phyloP scores from a whole-genome alignment of 2,888 invertebrate species.

The Stenotaenia linearis region DNA sequence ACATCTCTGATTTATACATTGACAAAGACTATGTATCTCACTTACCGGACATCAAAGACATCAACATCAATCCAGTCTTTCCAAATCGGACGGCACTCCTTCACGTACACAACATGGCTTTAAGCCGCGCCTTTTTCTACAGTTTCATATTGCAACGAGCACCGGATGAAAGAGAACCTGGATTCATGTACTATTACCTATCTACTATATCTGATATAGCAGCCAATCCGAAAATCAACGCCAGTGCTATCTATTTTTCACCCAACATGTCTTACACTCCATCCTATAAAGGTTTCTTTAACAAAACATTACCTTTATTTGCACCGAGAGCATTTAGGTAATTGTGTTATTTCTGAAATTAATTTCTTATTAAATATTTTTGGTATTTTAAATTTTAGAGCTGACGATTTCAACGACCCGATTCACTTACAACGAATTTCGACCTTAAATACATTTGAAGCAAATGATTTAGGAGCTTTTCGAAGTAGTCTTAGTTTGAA shows the following conservation, averaged over 20 bases:
- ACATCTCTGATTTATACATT: constrained; percentile 73
- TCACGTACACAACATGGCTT: constrained; percentile 93
- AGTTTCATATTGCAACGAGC: constrained; percentile 87
- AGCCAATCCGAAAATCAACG: constrained; percentile 82
- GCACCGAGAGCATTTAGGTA: constrained; percentile 79
- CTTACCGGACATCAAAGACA: constrained; percentile 84
- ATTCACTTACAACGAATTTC: constrained; percentile 92
- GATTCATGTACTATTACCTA: constrained; percentile 95
- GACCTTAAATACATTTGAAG: constrained; percentile 83
- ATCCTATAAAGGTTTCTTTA: constrained; percentile 91
- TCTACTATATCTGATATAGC: constrained; percentile 93
- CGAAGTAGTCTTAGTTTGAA: constrained; percentile 74
- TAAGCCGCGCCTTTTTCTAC: constrained; percentile 92
- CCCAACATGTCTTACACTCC: constrained; percentile 91
- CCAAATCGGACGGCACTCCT: constrained; percentile 88
- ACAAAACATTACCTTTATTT: constrained; percentile 88
- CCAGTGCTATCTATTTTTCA: constrained; percentile 88
- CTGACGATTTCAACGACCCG: constrained; percentile 92
- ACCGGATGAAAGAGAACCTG: constrained; percentile 90
- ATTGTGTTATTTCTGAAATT: constrained; percentile 30
- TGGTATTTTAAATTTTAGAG: constrained; percentile 49
- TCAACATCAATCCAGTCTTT: constrained; percentile 88
- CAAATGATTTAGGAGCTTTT: constrained; percentile 79
- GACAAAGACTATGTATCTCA: constrained; percentile 82
- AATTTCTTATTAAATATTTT: background rate